Base-by-base conservation (phyloP, 1,140 invertebrate species). In the Colletes gigas region DNA sequence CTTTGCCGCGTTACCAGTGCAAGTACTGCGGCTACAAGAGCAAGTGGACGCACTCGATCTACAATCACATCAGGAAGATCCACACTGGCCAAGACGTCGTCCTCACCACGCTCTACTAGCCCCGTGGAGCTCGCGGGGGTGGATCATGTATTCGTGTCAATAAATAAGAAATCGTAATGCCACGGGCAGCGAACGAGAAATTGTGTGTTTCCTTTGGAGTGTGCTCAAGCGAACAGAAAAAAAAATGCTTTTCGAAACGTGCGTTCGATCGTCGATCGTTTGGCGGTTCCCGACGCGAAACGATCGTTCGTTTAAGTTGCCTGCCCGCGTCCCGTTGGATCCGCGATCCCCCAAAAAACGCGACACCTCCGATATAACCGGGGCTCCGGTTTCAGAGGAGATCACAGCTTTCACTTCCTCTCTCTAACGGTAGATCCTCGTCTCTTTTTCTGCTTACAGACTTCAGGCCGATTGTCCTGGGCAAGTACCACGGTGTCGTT, bases 1-100 rank as follows among this genome's bases (percentile, higher is more conserved):
- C 95, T 44, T 91, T 94, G 83, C 95, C 96, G 5, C 94, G 95
- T 75, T 96, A 96, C 92, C 93, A 94, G 84, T 96, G 96, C 88
- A 94, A 94, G 9, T 91, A 93, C 76, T 95, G 95, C 81, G 83
- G 84, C 6, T 85, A 91, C 66, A 70, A 89, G 39, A 92, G 91
- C 85, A 92, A 92, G 41, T 92, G 90, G 90, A 89, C 88, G 3
- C 90, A 91, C 54, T 81, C 91, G 30, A 91, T 92, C 75, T 92
- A 93, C 65, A 91, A 91, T 76, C 92, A 93, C 78, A 87, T 92
- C 39, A 83, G 91, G 47, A 91, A 91, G 76, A 60, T 91, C 14
- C 92, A 93, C 63, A 87, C 88, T 1, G 90, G 88, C 9, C 83
- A 83, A 67, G 75, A 88, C 5, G 91, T 92, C 52, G 78, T 81